phyloP scores from a whole-genome alignment of 2,888 invertebrate genomes.

The Drosophila prostipennis region DNA sequence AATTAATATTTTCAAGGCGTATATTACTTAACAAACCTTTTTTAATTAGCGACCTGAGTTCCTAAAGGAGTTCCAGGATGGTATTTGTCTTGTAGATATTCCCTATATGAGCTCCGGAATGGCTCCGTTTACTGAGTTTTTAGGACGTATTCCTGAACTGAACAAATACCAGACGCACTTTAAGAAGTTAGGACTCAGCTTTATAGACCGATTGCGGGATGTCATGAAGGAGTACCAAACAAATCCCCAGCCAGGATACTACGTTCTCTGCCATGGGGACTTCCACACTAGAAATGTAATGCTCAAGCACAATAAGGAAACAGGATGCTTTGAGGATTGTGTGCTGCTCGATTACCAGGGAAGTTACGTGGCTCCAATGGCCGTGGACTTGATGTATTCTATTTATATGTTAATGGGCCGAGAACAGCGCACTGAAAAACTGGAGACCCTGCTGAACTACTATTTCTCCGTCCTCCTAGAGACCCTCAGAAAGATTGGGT shows the following conservation, averaged over 20 bases:
- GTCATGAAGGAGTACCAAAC: constrained; percentile 39
- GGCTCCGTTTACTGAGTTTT: constrained; percentile 49
- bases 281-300: constrained; percentile 72
- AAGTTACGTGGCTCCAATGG: constrained; percentile 61
- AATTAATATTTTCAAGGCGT: background rate
- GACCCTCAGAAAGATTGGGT: constrained; percentile 59
- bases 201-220: background rate
- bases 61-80: constrained; percentile 70
- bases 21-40: background rate
- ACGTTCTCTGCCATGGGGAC: constrained; percentile 76
- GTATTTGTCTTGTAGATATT: constrained; percentile 65
- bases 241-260: constrained; percentile 44
- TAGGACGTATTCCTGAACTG: constrained; percentile 43
- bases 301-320: constrained; percentile 52
- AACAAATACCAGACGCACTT: constrained; percentile 26
- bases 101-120: constrained; percentile 41
- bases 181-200: constrained; percentile 41
- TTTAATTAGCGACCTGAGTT: constrained; percentile 38
- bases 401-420: constrained; percentile 58
- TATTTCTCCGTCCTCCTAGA: constrained; percentile 62
- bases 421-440: constrained; percentile 48
- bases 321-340: constrained; percentile 50
- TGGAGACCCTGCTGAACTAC: constrained; percentile 59
- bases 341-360: constrained; percentile 73
- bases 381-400: constrained; percentile 63